Evolutionary conservation across 2,888 invertebrate genomes (phyloP).

Genomic region (Eilema griseolum): DNA sequence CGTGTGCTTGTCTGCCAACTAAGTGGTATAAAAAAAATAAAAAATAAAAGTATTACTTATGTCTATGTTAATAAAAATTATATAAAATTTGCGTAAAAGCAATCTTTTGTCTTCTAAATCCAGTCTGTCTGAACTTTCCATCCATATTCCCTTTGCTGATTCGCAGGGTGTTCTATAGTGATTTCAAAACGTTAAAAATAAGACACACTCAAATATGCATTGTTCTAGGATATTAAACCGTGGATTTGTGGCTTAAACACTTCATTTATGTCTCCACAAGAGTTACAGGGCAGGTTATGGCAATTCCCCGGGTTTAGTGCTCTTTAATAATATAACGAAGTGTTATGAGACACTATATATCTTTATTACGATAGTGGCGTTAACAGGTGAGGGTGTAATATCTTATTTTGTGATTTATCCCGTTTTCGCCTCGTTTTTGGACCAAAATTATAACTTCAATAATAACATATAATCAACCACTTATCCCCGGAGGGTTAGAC

Average conservation of each 20-base stretch:
- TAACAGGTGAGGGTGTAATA: constrained; percentile 9
- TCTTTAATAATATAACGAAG: constrained; percentile 27
- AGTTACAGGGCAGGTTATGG: constrained; percentile 13
- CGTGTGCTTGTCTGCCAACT: too few species aligned
- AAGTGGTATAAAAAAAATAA: too few species aligned
- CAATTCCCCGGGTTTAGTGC: constrained; percentile 17
- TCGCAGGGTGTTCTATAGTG: too few species aligned
- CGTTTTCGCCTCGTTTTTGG: neutral
- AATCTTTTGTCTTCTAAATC: too few species aligned
- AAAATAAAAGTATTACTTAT: too few species aligned
- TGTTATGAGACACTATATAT: constrained; percentile 25
- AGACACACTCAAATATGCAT: neutral
- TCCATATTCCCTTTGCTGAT: too few species aligned
- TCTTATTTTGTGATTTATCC: neutral
- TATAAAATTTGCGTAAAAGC: too few species aligned
- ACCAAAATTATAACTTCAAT: neutral
- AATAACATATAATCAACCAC: too few species aligned
- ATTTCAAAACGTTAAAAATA: neutral
- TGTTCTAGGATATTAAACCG: neutral
- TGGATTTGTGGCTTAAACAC: neutral
- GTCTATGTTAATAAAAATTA: too few species aligned
- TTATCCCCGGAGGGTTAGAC: too few species aligned
- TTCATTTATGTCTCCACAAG: constrained; percentile 10
- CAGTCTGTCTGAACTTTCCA: too few species aligned
- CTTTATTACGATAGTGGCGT: constrained; percentile 20